These are phyloP conservation scores for Flexamia atlantica DNA, from an alignment of 2,888 invertebrate species.

Conservation along the genomic window DNA sequence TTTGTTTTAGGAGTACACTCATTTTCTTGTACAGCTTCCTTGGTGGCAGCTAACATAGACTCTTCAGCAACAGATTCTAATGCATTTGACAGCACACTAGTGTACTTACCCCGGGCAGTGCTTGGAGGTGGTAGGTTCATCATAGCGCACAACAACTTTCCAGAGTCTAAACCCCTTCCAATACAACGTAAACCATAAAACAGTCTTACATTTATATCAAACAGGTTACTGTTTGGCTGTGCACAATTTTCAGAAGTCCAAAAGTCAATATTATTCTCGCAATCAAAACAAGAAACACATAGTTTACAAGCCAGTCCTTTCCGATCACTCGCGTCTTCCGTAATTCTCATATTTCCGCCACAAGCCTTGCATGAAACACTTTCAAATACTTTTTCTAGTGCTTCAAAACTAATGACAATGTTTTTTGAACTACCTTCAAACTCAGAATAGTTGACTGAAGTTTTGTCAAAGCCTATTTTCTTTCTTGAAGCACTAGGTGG, in stretches of 20 bases:
- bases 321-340: constrained; percentile 17
- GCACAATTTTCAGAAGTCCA: not conserved
- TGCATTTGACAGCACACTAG: not conserved
- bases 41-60: constrained; percentile 53
- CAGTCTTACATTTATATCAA: constrained; percentile 55
- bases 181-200: constrained; percentile 51
- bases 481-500: not conserved
- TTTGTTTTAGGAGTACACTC: constrained; percentile 23
- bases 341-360: not conserved
- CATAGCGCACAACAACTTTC: constrained; percentile 45
- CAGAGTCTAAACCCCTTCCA: constrained; percentile 42
- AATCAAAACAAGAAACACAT: not conserved
- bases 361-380: not conserved
- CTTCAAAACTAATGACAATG: constrained; percentile 4
- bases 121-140: constrained; percentile 54
- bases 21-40: constrained; percentile 54
- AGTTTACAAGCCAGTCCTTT: constrained; percentile 9
- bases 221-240: constrained; percentile 31
- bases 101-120: constrained; percentile 39
- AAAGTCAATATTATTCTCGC: not conserved
- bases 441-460: not conserved
- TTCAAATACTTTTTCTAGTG: not conserved
- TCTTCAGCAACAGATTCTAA: constrained; percentile 43
- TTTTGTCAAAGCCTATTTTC: not conserved
- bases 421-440: constrained; percentile 1